Base-by-base conservation (phyloP, 2,113 vertebrate species). In the Numenius arquata region DNA sequence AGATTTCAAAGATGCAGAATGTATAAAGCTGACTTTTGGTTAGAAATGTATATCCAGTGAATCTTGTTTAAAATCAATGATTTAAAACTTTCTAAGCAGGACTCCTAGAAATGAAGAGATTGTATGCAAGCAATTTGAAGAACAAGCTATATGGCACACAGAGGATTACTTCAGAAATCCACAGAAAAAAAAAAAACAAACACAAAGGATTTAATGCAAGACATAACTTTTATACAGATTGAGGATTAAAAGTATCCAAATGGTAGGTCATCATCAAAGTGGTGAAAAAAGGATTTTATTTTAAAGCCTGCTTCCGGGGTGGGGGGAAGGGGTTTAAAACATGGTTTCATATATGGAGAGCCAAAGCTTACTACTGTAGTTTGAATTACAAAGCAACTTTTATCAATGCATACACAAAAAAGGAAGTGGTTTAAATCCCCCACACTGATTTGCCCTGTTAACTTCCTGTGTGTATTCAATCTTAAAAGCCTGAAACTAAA, bases 151-250 rank as follows among this genome's bases (percentile, higher is more conserved):
- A 75, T 40, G 41, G 62, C 67, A 78, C 63, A 73, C 40, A 94
- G 23, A 78, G 53, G 81, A 95, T 95, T 96, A 96, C 66, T 75
- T 70, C 36, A 41, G 41, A 95, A 96, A 92, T 86, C 80, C 91
- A 77, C 59, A 32, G 29, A 26, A 58, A 56, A 67, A 62, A 61
- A 45, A 12, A 3, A 58, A 22, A 20, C 22, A 61, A 22, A 1
- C 4, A 81, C 2, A 65, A 55, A 86, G 79, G 68, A 89, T 96
- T 95, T 93, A 93, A 84, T 55, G 47, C 32, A 95, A 93, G 34
- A 86, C 67, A 52, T 58, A 95, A 93, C 89, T 95, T 97, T 95
- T 92, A 95, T 8, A 83, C 36, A 90, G 75, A 94, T 78, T 86
- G 92, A 88, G 75, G 79, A 97, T 94, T 96, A 85, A 66, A 94